Conservation (phyloP, 2,888 invertebrate genomes). For the Stenchaetothrips biformis region DNA sequence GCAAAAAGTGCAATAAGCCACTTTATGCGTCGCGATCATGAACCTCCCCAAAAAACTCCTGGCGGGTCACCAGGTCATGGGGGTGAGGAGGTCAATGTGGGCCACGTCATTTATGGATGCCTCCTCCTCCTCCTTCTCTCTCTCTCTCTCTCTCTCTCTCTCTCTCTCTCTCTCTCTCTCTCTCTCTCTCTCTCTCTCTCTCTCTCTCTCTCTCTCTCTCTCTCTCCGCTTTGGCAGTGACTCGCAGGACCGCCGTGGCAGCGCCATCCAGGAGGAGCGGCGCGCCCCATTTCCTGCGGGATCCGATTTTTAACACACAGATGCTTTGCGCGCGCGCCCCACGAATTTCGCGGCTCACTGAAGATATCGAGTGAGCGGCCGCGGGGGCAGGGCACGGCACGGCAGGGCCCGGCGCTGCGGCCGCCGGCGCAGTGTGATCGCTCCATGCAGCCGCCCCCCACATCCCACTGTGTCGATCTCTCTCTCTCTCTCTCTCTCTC, state of each 20-base stretch:
- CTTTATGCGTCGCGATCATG: no score
- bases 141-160: slow-evolving; percentile 24
- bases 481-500: slow-evolving; percentile 28
- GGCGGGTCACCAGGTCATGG: no score
- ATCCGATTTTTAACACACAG: background rate
- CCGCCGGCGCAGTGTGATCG: background rate
- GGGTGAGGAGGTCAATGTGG: no score
- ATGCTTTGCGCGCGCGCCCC: background rate
- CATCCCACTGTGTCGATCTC: background rate
- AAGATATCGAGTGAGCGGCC: background rate
- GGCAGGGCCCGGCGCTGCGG: no score
- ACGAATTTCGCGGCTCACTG: background rate
- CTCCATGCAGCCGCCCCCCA: background rate
- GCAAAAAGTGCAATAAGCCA: no score
- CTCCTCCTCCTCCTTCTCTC: background rate
- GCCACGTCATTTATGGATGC: no score
- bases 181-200: slow-evolving; percentile 14
- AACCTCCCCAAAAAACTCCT: no score
- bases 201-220: background rate
- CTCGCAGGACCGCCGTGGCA: no score
- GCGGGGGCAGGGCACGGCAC: background rate
- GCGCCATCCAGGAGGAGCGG: background rate
- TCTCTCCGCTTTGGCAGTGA: background rate
- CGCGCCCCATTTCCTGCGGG: background rate
- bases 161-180: background rate